Base-by-base conservation (phyloP, 1,140 invertebrate species). In the Caenorhabditis remanei region DNA sequence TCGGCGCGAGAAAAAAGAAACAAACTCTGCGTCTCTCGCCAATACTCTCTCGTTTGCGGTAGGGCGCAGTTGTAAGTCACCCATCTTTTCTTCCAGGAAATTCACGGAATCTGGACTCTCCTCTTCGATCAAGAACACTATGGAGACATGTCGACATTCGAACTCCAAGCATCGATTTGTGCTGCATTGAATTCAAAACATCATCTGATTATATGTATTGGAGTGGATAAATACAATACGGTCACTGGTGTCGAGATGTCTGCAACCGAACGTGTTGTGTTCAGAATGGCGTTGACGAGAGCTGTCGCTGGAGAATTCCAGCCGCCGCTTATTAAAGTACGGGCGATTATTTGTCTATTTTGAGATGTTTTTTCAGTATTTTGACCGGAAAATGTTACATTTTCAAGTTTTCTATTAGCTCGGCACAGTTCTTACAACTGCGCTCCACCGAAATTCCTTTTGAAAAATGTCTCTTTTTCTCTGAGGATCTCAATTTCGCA, bases 261-360 rank as follows among this genome's bases (percentile, higher is more conserved):
- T 21, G 71, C 71, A 5, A 79, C 43, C 21, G 71, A 79, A 24
- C 71, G 71, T 19, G 71, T 79, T 24, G 71, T 79, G 7, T 79
- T 79, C 40, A 53, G 71, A 79, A 79, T 79, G 71, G 71, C 71
- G 7, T n/a, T 79, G 11, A 53, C 71, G 46, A 79, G 71, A 79
- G 71, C 71, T 46, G 71, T 79, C 19, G 71, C 71, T 50, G 71
- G 71, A n/a, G 71, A 79, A 24, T 79, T 79, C 53, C 71, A 79
- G n/a, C 71, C 71, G 11, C 71, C 71, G 14, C 46, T 79, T 2
- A 53, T 79, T 24, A 79, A 79, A 14, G 71, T 79, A 40, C 40
- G 32, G 32, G 2, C 1, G 32, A 32, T 0, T 1, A 32, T 32
- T 32, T 32, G 32, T 32, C 2, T 32, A 32, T 32, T 32, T 32